phyloP scores from a whole-genome alignment of 2,888 invertebrate species.

The Athrips mouffetella region DNA sequence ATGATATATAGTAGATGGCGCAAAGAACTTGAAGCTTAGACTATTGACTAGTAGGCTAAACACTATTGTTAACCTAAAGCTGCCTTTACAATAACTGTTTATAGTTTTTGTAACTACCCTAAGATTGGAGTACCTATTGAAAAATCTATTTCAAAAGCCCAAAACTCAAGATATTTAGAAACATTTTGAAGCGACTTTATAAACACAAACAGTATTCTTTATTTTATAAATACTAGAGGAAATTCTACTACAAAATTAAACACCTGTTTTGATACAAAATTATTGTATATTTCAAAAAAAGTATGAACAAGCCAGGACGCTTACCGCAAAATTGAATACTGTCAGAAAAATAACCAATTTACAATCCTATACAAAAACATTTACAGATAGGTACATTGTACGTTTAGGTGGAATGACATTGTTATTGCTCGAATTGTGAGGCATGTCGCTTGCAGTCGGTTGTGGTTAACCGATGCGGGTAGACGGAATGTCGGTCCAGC shows the following conservation, averaged over 20 bases:
- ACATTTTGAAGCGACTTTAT: too few relatives aligned
- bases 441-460: constrained; percentile 47
- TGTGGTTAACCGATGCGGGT: constrained; percentile 63
- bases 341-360: constrained; percentile 6
- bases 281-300: neutral
- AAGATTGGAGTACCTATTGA: too few relatives aligned
- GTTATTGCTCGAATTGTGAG: constrained; percentile 45
- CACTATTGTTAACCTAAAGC: too few relatives aligned
- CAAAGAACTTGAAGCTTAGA: too few relatives aligned
- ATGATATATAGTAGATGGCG: too few relatives aligned
- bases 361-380: neutral
- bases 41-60: too few relatives aligned
- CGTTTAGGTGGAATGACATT: constrained; percentile 33
- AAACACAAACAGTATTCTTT: too few relatives aligned
- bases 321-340: constrained; percentile 11
- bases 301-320: neutral
- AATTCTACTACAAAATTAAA: neutral
- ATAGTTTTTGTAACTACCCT: too few relatives aligned
- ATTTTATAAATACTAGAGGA: too few relatives aligned
- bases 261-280: neutral
- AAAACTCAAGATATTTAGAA: too few relatives aligned
- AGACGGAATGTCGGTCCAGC: constrained; percentile 32
- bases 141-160: too few relatives aligned
- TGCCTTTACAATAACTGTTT: too few relatives aligned
- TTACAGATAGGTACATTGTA: neutral